These are phyloP conservation scores for Paralvinella palmiformis DNA, from an alignment of 1,140 invertebrate genomes.

Conservation along the genomic window DNA sequence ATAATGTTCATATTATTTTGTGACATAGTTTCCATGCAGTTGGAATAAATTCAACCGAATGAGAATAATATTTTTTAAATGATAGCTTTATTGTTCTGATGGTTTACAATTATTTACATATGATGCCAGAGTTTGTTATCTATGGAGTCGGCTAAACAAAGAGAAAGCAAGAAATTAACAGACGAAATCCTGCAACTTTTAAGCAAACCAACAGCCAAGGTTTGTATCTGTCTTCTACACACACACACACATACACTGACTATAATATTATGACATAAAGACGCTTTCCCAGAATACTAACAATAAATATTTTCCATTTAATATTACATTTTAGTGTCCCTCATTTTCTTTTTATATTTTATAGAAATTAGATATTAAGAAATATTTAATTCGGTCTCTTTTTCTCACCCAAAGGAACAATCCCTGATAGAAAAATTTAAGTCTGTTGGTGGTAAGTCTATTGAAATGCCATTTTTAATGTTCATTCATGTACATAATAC, in stretches of 20 bases:
- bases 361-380: background rate
- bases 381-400: no score
- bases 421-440: constrained; percentile 88
- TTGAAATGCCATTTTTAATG: no score
- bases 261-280: background rate
- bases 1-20: background rate
- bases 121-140: constrained; percentile 71
- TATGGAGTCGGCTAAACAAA: constrained; percentile 88
- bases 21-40: background rate
- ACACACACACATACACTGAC: background rate
- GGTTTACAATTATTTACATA: background rate
- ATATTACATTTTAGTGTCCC: no score
- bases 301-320: constrained; percentile 1
- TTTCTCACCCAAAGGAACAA: constrained; percentile 72
- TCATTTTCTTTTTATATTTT: constrained; percentile 5
- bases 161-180: constrained; percentile 89
- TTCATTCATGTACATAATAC: no score
- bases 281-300: background rate
- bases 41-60: background rate
- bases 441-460: constrained; percentile 85
- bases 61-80: background rate
- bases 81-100: background rate
- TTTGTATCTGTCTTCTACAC: constrained; percentile 6
- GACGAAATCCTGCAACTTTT: constrained; percentile 92
- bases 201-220: constrained; percentile 89